These are phyloP conservation scores for Enteromius treurensis DNA, from an alignment of 2,797 vertebrate species.

Conservation along the genomic window DNA sequence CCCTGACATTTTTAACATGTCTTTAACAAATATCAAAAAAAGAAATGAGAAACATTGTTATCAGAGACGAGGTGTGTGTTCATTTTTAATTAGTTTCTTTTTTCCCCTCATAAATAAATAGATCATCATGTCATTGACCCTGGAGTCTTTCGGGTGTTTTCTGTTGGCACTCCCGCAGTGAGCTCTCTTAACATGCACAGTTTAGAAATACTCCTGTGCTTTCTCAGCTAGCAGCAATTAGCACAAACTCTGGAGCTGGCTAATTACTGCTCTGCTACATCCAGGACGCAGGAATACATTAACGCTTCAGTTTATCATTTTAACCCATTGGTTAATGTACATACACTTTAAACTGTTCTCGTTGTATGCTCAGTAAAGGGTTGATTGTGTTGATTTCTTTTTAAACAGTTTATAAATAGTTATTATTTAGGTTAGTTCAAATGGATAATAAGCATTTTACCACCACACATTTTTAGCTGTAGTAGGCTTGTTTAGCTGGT, in stretches of 20 bases:
- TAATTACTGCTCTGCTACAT: constrained; percentile 66
- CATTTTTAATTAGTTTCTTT: background rate
- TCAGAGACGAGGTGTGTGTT: background rate
- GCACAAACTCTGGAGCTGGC: constrained; percentile 54
- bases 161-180: constrained; percentile 31
- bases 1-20: background rate
- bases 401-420: background rate
- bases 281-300: constrained; percentile 61
- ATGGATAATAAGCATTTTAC: background rate
- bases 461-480: background rate
- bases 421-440: background rate
- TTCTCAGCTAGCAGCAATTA: constrained; percentile 67
- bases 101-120: background rate
- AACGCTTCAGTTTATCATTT: constrained; percentile 58
- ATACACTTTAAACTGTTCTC: constrained; percentile 11
- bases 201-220: constrained; percentile 45
- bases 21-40: background rate
- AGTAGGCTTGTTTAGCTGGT: constrained; percentile 1
- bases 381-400: background rate
- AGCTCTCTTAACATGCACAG: constrained; percentile 55
- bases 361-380: background rate
- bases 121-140: background rate
- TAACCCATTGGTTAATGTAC: constrained; percentile 22
- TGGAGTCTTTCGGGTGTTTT: constrained; percentile 22
- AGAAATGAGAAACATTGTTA: constrained; percentile 3